Percentiles rank a stretch among this genome's conserved stretches.
These are phyloP conservation scores for Amblyopsis hoosieri DNA, from an alignment of 2,797 vertebrate genomes.

Conservation along the genomic window DNA sequence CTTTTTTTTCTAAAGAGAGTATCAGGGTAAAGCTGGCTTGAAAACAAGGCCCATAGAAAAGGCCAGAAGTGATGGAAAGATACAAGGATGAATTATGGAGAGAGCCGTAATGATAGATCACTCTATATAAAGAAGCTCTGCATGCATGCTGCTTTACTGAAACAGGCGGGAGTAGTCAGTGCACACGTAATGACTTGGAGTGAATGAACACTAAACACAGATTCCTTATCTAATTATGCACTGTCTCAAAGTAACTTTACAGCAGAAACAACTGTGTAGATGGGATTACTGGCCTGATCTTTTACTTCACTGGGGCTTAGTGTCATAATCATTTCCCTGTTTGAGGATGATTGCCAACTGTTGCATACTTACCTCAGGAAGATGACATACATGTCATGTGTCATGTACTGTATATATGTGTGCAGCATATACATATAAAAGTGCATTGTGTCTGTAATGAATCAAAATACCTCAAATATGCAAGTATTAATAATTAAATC, in stretches of 20 bases:
- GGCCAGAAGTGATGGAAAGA: constrained; percentile 34
- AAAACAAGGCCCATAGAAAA: not conserved
- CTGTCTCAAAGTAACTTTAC: constrained; percentile 5
- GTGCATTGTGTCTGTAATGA: no score
- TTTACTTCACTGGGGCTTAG: not conserved
- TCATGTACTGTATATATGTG: no score
- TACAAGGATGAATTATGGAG: constrained; percentile 56
- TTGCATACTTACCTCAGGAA: no score
- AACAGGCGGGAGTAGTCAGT: constrained; percentile 22
- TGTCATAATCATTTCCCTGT: no score
- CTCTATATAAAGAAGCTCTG: constrained; percentile 52
- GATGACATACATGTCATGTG: no score
- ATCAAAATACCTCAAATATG: no score
- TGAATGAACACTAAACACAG: not conserved
- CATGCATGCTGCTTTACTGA: constrained; percentile 26
- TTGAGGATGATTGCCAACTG: no score
- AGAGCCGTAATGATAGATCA: constrained; percentile 57
- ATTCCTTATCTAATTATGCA: not conserved
- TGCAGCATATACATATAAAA: no score
- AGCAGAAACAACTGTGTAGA: not conserved
- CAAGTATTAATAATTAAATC: no score
- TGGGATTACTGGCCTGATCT: not conserved
- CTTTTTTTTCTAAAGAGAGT: no score
- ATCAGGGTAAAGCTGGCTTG: no score
- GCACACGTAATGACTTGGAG: constrained; percentile 25